Percentiles rank a stretch among this genome's conserved stretches.
These are phyloP conservation scores for Lasius platythorax DNA, from an alignment of 2,888 invertebrate species.

Conservation along the genomic window DNA sequence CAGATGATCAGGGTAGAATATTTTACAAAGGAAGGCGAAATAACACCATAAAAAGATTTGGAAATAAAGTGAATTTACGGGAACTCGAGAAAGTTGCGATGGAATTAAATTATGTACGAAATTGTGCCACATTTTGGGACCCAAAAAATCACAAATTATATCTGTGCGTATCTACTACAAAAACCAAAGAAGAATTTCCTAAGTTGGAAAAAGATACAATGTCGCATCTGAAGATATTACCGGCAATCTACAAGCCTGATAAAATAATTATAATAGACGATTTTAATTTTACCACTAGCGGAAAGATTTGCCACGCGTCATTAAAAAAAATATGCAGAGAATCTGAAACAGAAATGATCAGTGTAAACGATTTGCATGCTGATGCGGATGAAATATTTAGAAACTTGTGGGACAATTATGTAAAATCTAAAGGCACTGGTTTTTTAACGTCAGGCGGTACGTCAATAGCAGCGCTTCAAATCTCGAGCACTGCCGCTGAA, in stretches of 20 bases:
- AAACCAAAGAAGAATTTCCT: constrained; percentile 77
- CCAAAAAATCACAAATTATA: constrained; percentile 76
- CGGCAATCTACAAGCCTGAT: constrained; percentile 89
- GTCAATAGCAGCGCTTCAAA: constrained; percentile 90
- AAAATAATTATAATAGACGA: constrained; percentile 88
- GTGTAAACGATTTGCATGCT: constrained; percentile 67
- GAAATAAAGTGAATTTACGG: constrained; percentile 89
- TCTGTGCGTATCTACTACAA: constrained; percentile 86
- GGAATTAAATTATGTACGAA: constrained; percentile 86
- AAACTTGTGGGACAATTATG: constrained; percentile 75
- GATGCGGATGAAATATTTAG: constrained; percentile 65
- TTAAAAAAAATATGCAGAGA: constrained; percentile 85
- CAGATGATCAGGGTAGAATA: constrained; percentile 86
- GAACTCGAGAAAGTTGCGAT: constrained; percentile 87
- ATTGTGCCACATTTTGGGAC: constrained; percentile 88
- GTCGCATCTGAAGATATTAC: constrained; percentile 85
- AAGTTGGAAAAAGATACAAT: constrained; percentile 80
- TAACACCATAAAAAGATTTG: constrained; percentile 92
- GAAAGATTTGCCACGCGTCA: constrained; percentile 89
- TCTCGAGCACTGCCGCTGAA: constrained; percentile 88
- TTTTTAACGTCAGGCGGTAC: constrained; percentile 90
- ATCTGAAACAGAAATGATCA: constrained; percentile 65
- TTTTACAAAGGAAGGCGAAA: constrained; percentile 91
- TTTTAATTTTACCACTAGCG: constrained; percentile 90
- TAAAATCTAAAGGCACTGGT: constrained; percentile 81